Evolutionary conservation across 2,797 vertebrate species (phyloP).

Genomic region (Chaetodon trifasciatus): DNA sequence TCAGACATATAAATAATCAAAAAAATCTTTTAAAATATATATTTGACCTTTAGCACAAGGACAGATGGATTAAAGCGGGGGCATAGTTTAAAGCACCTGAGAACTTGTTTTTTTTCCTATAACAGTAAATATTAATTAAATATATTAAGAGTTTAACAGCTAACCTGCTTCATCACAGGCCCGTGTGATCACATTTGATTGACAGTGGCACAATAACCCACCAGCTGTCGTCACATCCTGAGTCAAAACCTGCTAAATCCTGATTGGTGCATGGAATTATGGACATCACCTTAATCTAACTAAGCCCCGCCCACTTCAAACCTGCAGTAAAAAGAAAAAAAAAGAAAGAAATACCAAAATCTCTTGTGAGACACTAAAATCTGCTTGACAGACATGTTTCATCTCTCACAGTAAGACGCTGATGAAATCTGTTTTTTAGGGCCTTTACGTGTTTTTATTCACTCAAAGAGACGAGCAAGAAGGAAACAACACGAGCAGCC

Average conservation of each 20-base stretch:
- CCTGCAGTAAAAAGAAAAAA: too few relatives aligned
- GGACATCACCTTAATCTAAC: too few relatives aligned
- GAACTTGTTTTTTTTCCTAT: too few relatives aligned
- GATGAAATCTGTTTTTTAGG: background rate
- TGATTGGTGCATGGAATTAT: background rate
- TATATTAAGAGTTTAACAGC: background rate
- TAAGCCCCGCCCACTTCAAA: too few relatives aligned
- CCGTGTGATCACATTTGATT: too few relatives aligned
- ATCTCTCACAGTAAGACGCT: background rate
- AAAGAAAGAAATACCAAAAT: too few relatives aligned
- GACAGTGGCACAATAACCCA: background rate
- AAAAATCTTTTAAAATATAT: background rate
- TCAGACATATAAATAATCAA: constrained; percentile 6
- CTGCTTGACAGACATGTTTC: background rate
- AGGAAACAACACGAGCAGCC: constrained; percentile 10
- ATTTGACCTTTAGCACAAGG: background rate
- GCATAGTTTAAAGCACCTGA: too few relatives aligned
- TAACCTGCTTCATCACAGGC: background rate
- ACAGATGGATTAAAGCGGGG: background rate
- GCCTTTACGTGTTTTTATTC: background rate
- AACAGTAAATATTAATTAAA: too few relatives aligned
- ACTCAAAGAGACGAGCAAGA: background rate
- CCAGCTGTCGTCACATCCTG: background rate
- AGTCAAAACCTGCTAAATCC: background rate
- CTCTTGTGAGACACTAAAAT: background rate